phyloP scores from a whole-genome alignment of 2,113 vertebrate species.

The Haliaeetus leucogaster region DNA sequence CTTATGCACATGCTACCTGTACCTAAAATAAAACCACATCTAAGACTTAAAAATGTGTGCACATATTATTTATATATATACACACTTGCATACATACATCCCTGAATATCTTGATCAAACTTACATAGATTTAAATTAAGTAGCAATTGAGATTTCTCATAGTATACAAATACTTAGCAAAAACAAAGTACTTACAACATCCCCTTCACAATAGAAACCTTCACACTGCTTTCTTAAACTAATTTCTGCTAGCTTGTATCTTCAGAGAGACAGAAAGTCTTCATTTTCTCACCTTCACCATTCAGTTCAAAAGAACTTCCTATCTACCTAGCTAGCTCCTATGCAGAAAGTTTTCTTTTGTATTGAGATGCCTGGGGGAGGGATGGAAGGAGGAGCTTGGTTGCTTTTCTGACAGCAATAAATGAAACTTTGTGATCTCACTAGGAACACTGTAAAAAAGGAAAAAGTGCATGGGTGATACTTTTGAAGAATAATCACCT shows the following conservation, averaged over 20 bases:
- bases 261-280: not conserved
- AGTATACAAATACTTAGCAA: not conserved
- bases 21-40: not conserved
- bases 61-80: not conserved
- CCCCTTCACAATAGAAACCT: not conserved
- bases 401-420: slow-evolving; percentile 19
- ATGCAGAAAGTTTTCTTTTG: slow-evolving; percentile 29
- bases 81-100: not conserved
- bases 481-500: slow-evolving; percentile 39
- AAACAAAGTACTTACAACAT: slow-evolving; percentile 2
- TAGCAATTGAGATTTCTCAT: not conserved
- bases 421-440: slow-evolving; percentile 44
- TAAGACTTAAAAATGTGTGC: not conserved
- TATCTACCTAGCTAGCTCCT: not conserved
- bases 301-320: not conserved
- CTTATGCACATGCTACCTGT: not conserved
- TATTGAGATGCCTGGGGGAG: slow-evolving; percentile 26
- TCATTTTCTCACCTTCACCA: not conserved
- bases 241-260: not conserved
- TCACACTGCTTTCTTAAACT: not conserved
- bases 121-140: not conserved
- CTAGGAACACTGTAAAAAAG: slow-evolving; percentile 36
- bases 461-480: not conserved
- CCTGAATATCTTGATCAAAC: not conserved
- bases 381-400: slow-evolving; percentile 39